Evolutionary conservation across 2,888 invertebrate species (phyloP), one percentile per base, ranked within the genome.

Genomic region (Sphaeridia pumilis): DNA sequence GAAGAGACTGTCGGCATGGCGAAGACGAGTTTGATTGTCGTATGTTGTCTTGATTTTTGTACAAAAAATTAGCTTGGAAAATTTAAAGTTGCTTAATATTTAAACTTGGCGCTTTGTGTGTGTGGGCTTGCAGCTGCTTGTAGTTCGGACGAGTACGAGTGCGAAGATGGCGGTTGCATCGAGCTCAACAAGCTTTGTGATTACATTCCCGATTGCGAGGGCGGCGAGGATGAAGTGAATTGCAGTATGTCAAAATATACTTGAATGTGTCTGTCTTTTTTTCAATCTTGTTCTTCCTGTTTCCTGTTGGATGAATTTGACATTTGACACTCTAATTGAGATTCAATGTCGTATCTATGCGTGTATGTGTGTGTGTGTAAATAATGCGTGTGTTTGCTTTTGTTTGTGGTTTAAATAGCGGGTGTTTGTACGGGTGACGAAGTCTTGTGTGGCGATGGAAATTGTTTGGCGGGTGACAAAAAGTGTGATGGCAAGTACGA

Each of bases 361-460:
- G 31, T 31, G 31, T 31, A 10, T 14, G 14, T 31, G 14, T 10
- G 10, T 31, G 7, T 31, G 31, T 31, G 7, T 31, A 10, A 31
- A 31, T 31, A 31, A 14, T 31, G 31, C 14, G 31, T 31, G 31
- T 10, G 7, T 31, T 31, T 31, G 14, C 31, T 31, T 7, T 31
- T 14, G n/a, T n/a, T n/a, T n/a, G n/a, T n/a, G n/a, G n/a, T 46
- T 54, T 59, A 49, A 59, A 59, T 52, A 52, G 58, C 38, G 26
- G 43, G 41, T 49, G 43, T 49, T 35, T 56, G 58, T 55, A 38
- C 45, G 34, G 42, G 54, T 27, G 69, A 71, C 65, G 74, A 77
- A 67, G 78, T 77, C 70, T 72, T 72, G 66, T 79, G 79, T 69
- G 72, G 77, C 69, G 76, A 76, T 70, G 78, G 76, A 63, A 73